Percentiles rank a stretch among this genome's conserved stretches.
phyloP scores from a whole-genome alignment of 2,797 vertebrate species.

The Chaunax sp. region DNA sequence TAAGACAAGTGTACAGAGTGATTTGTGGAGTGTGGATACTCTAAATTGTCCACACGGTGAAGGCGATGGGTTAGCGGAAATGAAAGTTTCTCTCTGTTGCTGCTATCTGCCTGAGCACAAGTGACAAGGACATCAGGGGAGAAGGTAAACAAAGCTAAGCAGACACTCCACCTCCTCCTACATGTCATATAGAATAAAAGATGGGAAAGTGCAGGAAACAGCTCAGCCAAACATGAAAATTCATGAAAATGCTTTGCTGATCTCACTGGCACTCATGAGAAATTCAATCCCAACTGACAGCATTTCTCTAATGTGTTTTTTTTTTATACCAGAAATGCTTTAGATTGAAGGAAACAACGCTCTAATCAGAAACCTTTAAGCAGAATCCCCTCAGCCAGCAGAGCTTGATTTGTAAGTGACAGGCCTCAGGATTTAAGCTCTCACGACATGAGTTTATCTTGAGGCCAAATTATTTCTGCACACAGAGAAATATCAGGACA shows the following conservation, averaged over 20 bases:
- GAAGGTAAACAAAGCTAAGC: slow-evolving; percentile 72
- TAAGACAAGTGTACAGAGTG: slow-evolving; percentile 43
- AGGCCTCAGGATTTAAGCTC: slow-evolving; percentile 41
- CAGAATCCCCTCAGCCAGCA: slow-evolving; percentile 35
- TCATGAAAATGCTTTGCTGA: slow-evolving; percentile 42
- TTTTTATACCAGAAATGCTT: slow-evolving; percentile 4
- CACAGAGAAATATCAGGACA: slow-evolving; percentile 27
- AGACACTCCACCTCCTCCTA: slow-evolving; percentile 64
- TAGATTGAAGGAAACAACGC: slow-evolving; percentile 29
- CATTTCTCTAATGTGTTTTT: slow-evolving; percentile 46
- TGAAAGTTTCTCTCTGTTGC: slow-evolving; percentile 61
- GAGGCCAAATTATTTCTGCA: slow-evolving; percentile 55
- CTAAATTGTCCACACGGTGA: slow-evolving; percentile 37
- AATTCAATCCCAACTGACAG: slow-evolving; percentile 57
- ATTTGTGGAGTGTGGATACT: slow-evolving; percentile 38
- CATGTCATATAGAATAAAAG: slow-evolving; percentile 65
- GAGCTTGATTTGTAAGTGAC: slow-evolving; percentile 55
- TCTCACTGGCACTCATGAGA: slow-evolving; percentile 41
- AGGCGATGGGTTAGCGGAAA: slow-evolving; percentile 58
- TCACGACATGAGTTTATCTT: slow-evolving; percentile 39
- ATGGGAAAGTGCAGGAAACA: slow-evolving; percentile 38
- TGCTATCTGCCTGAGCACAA: slow-evolving; percentile 60
- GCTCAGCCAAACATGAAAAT: slow-evolving; percentile 47
- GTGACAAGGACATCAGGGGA: slow-evolving; percentile 68
- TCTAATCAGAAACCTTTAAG: slow-evolving; percentile 37